Evolutionary conservation across 2,797 vertebrate species (phyloP).

Genomic region (Tokudaia muenninki): DNA sequence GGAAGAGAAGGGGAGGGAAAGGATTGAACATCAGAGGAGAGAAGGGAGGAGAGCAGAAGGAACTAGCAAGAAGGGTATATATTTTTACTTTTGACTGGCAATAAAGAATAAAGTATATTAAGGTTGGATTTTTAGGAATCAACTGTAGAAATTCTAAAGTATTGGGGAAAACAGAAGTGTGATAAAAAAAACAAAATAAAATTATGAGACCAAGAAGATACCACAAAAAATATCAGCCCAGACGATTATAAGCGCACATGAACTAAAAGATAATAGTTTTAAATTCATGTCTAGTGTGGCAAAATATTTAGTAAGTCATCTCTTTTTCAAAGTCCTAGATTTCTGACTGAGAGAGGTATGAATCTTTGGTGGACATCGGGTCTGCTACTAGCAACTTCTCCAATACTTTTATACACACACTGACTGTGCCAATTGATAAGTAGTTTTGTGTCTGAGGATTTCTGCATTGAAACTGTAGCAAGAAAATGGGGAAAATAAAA

Average conservation of each 20-base stretch:
- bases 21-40: background rate
- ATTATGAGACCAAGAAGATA: background rate
- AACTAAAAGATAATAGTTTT: background rate
- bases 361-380: background rate
- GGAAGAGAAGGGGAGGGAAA: background rate
- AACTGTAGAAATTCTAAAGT: background rate
- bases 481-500: background rate
- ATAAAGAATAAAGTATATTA: constrained; percentile 5
- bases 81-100: background rate
- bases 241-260: background rate
- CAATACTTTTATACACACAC: background rate
- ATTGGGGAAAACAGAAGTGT: background rate
- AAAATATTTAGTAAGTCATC: background rate
- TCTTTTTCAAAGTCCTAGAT: background rate
- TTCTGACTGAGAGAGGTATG: background rate
- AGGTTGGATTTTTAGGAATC: background rate
- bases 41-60: background rate
- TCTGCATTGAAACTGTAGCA: background rate
- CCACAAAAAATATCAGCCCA: background rate
- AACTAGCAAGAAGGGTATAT: background rate
- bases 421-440: background rate
- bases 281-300: background rate
- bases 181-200: background rate
- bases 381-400: background rate
- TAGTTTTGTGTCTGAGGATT: background rate